Evolutionary conservation across 1,140 invertebrate genomes (phyloP), one percentile per base, ranked within the genome.

Genomic region (Pogonomyrmex barbatus): DNA sequence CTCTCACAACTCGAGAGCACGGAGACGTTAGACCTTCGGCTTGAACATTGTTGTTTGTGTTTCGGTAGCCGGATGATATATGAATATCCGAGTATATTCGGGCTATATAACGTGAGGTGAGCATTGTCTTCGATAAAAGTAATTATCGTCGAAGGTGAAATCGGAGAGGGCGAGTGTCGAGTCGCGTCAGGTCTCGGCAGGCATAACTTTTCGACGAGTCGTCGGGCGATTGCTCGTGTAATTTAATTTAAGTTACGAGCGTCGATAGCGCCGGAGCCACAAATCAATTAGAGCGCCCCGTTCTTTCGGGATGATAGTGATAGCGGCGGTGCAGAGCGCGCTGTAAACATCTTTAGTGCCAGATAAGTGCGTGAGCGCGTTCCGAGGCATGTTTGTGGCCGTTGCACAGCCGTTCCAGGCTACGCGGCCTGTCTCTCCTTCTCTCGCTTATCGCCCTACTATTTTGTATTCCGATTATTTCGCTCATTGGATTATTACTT

Each of bases 331-430:
- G 91, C 91, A 86, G 89, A 86, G 87, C 88, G 87, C 83, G 92
- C 92, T 94, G 93, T 94, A 93, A 94, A 94, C 93, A 94, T 94
- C 93, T 94, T 94, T 93, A 94, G 92, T 93, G 93, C 91, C 90
- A 92, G 93, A 94, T 94, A 94, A 93, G 83, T 92, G 78, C 75
- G 76, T 73, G 76, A 83, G 76, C 42, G 60, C 71, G 86, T 60
- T 87, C 50, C 62, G 45, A 52, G 62, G 54, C 52, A 77, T n/a
- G n/a, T 42, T 68, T 47, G 77, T 30, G 24, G 56, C 36, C 47
- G 63, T 60, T 87, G 62, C 58, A 30, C 58, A 50, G 45, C 42
- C 50, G 81, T 89, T 58, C 24, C 24, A 24, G 24, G 24, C 24
- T 24, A 24, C 84, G 70, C 65, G 84, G 77, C 50, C 71, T 24